Percentiles rank a stretch among this genome's conserved stretches.
Evolutionary conservation across 2,797 vertebrate genomes (phyloP).

Genomic region (Salarias fasciatus): DNA sequence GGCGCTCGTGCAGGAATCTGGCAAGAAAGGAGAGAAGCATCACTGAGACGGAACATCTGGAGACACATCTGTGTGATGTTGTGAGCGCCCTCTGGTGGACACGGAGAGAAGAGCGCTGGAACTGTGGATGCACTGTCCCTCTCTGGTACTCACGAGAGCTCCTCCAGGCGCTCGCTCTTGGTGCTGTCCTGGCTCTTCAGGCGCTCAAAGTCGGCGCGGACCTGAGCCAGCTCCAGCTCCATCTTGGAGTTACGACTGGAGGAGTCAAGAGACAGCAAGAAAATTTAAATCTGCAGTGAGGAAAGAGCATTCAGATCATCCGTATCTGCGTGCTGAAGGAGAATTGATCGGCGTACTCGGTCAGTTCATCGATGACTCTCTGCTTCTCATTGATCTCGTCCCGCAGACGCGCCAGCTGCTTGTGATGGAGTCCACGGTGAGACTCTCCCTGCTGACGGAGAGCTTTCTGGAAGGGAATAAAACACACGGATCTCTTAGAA

Average conservation of each 20-base stretch:
- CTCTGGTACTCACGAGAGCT: slow-evolving; percentile 89
- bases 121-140: no score
- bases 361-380: slow-evolving; percentile 90
- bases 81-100: slow-evolving; percentile 23
- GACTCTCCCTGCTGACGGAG: slow-evolving; percentile 89
- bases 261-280: background rate
- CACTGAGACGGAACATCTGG: slow-evolving; percentile 11
- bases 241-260: slow-evolving; percentile 90
- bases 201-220: slow-evolving; percentile 87
- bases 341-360: slow-evolving; percentile 78
- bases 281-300: no score
- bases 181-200: slow-evolving; percentile 89
- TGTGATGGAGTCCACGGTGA: slow-evolving; percentile 89
- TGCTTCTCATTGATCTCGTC: slow-evolving; percentile 94
- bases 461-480: slow-evolving; percentile 74
- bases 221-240: slow-evolving; percentile 89
- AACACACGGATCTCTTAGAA: no score
- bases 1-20: slow-evolving; percentile 79
- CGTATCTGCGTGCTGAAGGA: background rate
- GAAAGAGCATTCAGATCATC: no score
- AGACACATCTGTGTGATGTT: background rate
- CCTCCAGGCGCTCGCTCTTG: slow-evolving; percentile 91
- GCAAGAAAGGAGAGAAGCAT: background rate
- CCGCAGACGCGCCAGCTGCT: slow-evolving; percentile 89
- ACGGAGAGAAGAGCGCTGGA: background rate